Percentiles rank a stretch among this genome's conserved stretches.
Evolutionary conservation across 2,888 invertebrate species (phyloP).

Genomic region (Antitype chi): DNA sequence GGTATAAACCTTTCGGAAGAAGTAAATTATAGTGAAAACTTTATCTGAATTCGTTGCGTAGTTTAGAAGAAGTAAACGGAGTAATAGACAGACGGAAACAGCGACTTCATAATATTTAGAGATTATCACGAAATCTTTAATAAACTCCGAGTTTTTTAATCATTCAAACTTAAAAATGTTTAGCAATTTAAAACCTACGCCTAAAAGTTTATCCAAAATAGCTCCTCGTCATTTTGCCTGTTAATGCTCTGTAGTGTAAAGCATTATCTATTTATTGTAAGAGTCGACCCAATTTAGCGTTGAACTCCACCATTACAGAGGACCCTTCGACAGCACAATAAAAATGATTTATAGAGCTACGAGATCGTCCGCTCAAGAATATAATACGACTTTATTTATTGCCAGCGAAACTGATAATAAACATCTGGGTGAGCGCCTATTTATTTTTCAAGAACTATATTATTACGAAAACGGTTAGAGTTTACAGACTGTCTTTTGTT

Average conservation of each 20-base stretch:
- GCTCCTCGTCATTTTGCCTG: conserved; percentile 63
- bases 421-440: conserved; percentile 77
- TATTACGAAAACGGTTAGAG: conserved; percentile 30
- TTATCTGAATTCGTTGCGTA: no score
- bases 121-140: background rate
- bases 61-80: no score
- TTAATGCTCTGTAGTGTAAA: conserved; percentile 68
- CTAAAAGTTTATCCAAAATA: conserved; percentile 21
- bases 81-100: no score
- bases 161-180: background rate
- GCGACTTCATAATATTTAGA: no score
- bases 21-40: no score
- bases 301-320: conserved; percentile 80
- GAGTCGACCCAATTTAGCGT: conserved; percentile 85
- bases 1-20: no score
- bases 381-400: conserved; percentile 88
- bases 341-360: conserved; percentile 87
- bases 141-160: background rate
- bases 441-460: conserved; percentile 70
- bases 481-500: conserved; percentile 23
- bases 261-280: conserved; percentile 79
- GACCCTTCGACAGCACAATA: conserved; percentile 88
- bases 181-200: background rate
- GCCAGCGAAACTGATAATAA: conserved; percentile 84
- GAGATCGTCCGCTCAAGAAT: conserved; percentile 85